Evolutionary conservation across 2,113 vertebrate genomes (phyloP), one percentile per base, ranked within the genome.

Genomic region (Nothocercus julius): DNA sequence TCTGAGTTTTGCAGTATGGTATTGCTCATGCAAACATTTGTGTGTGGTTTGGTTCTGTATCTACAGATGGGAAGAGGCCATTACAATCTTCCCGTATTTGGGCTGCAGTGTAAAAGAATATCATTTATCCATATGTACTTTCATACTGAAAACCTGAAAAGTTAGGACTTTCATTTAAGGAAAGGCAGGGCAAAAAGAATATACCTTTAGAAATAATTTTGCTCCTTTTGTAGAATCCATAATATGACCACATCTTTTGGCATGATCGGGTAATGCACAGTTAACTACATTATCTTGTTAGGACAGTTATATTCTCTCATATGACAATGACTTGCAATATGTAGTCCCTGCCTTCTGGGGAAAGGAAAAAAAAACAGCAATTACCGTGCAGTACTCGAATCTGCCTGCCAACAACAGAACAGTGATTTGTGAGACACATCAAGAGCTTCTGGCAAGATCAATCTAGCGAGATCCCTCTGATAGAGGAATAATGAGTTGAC

Each of bases 401-500:
- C 97, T 97, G 96, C 98, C 98, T 98, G 98, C 98, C 98, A 98
- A 98, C 96, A 97, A 96, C 91, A 96, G 97, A 97, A 93, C 95
- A 96, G 97, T 98, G 98, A 98, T 98, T 98, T 98, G 98, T 98
- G 98, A 98, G 96, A 98, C 93, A 97, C 95, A 97, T 98, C 97
- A 97, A 97, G 96, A 96, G 97, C 94, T 98, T 97, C 97, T 97
- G 97, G 97, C 98, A 98, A 97, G 98, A 98, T 98, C 97, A 98
- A 98, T 98, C 97, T 98, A 95, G 81, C 62, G 87, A 97, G 97
- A 98, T 98, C 97, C 96, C 96, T 98, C 96, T 96, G 98, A 98
- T 98, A 98, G 97, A 97, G 97, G 97, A 97, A 98, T 98, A 98
- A 98, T 98, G 98, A 98, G 98, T 98, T 98, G 97, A 98, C 97